Evolutionary conservation across 2,888 invertebrate species (phyloP).

Genomic region (Automeris io): DNA sequence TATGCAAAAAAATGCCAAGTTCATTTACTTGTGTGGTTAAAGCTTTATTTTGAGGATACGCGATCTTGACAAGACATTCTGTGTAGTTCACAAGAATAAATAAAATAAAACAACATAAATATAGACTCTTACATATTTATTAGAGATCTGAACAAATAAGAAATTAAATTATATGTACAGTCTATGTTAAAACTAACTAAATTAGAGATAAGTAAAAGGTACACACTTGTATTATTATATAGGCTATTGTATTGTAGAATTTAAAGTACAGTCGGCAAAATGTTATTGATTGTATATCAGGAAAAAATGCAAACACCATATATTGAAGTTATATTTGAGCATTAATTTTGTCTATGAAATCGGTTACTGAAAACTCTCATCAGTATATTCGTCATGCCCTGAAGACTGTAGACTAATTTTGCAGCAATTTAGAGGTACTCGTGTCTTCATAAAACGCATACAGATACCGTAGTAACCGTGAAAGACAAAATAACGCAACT

Average conservation of each 20-base stretch:
- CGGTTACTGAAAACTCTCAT: no score
- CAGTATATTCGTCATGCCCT: no score
- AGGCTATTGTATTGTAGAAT: slow-evolving; percentile 64
- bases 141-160: slow-evolving; percentile 79
- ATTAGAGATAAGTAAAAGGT: slow-evolving; percentile 75
- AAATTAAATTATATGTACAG: slow-evolving; percentile 79
- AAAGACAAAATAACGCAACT: no score
- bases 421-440: no score
- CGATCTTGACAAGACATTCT: not conserved
- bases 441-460: no score
- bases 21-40: no score
- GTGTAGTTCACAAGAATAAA: no score
- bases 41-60: not conserved
- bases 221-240: slow-evolving; percentile 66
- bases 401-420: no score
- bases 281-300: slow-evolving; percentile 39
- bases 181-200: slow-evolving; percentile 78
- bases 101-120: slow-evolving; percentile 31
- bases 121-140: slow-evolving; percentile 77
- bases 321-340: no score
- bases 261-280: slow-evolving; percentile 37
- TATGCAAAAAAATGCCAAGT: no score
- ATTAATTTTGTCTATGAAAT: no score
- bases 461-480: no score
- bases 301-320: slow-evolving; percentile 26